phyloP scores from a whole-genome alignment of 2,113 vertebrate genomes.

The Camelus bactrianus region DNA sequence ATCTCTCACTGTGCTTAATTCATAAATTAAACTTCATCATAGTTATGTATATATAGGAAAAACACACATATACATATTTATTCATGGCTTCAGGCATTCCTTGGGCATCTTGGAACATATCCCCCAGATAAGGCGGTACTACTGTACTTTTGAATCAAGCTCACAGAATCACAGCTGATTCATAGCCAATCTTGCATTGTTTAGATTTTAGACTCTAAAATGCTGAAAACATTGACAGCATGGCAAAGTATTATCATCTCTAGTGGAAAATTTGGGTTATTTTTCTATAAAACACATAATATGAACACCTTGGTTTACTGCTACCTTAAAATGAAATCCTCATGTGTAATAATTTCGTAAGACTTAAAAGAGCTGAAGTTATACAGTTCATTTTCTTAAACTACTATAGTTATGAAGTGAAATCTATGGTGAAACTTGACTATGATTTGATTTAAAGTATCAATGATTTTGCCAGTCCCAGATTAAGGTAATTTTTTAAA shows the following conservation, averaged over 20 bases:
- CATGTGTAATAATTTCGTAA: not conserved
- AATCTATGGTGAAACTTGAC: not conserved
- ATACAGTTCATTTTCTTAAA: not conserved
- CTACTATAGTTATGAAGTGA: not conserved
- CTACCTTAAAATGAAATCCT: not conserved
- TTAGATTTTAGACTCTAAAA: not conserved
- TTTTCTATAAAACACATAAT: not conserved
- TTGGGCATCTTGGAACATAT: not conserved
- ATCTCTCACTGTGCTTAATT: not conserved
- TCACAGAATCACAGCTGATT: not conserved
- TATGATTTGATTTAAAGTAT: not conserved
- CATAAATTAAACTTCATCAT: not conserved
- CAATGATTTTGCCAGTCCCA: not conserved
- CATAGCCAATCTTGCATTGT: not conserved
- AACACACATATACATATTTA: not conserved
- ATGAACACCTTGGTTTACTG: not conserved
- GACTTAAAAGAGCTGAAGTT: not conserved
- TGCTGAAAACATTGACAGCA: not conserved
- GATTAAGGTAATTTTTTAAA: not conserved
- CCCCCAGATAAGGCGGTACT: not conserved
- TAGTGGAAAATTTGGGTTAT: not conserved
- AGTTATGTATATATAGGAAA: not conserved
- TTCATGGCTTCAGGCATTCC: not conserved
- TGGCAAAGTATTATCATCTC: not conserved
- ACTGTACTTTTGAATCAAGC: not conserved